phyloP scores from a whole-genome alignment of 2,888 invertebrate species.

The Ormyrus thymus region DNA sequence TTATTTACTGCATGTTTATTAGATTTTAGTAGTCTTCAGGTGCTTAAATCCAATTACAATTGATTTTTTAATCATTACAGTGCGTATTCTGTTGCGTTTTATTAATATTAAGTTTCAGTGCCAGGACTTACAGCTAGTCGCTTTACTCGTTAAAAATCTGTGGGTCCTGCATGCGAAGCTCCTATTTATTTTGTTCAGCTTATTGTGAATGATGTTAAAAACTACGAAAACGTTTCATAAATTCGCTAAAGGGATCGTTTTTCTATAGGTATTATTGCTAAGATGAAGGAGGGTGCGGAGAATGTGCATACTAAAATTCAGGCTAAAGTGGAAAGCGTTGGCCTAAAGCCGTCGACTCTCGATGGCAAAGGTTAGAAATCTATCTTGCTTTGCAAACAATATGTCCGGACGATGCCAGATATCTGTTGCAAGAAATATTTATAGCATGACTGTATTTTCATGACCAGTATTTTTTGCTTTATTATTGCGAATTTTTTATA shows the following conservation, averaged over 20 bases:
- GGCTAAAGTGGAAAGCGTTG: conserved; percentile 91
- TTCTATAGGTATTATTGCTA: conserved; percentile 88
- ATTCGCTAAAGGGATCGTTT: conserved; percentile 42
- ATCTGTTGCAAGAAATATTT: conserved; percentile 41
- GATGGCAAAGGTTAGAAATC: conserved; percentile 74
- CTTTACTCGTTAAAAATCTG: conserved; percentile 12
- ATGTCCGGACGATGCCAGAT: background rate
- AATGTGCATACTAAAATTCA: conserved; percentile 94
- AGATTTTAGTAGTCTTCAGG: too few relatives aligned
- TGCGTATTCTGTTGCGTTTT: conserved; percentile 15
- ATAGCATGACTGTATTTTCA: conserved; percentile 60
- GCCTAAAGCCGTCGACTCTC: conserved; percentile 75
- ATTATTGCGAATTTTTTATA: conserved; percentile 1
- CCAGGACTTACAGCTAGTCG: conserved; percentile 31
- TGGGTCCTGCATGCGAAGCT: conserved; percentile 29
- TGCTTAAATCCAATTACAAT: conserved; percentile 3
- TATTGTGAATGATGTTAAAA: conserved; percentile 27
- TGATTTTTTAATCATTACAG: conserved; percentile 26
- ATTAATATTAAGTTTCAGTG: conserved; percentile 23
- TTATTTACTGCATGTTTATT: too few relatives aligned
- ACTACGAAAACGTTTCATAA: background rate
- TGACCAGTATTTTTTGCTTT: conserved; percentile 18
- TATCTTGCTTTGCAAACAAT: conserved; percentile 45
- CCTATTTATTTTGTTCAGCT: conserved; percentile 28
- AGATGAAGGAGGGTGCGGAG: conserved; percentile 97